Percentiles rank a stretch among this genome's conserved stretches.
phyloP scores from a whole-genome alignment of 2,888 invertebrate species.

The Melolontha melolontha region DNA sequence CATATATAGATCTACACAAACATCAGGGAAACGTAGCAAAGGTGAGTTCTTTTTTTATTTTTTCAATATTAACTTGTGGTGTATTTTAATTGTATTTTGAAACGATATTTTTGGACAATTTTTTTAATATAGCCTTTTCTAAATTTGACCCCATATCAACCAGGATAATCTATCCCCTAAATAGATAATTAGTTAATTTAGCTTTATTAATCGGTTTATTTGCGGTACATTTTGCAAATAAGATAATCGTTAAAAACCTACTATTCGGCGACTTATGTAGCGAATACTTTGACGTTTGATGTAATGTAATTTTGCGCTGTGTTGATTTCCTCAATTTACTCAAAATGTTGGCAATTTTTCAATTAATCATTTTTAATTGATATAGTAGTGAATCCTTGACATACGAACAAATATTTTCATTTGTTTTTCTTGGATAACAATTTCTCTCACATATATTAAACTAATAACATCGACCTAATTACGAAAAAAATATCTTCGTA shows the following conservation, averaged over 20 bases:
- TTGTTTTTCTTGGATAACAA: neutral
- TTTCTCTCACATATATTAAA: neutral
- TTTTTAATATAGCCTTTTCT: neutral
- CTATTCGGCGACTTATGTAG: conserved; percentile 29
- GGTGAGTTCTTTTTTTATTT: conserved; percentile 14
- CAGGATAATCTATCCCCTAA: conserved; percentile 7
- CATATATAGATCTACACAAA: neutral
- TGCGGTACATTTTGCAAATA: conserved; percentile 38
- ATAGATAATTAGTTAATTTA: conserved; percentile 23
- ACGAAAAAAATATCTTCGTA: too few species aligned
- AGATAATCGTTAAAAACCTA: conserved; percentile 39
- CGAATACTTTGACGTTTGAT: conserved; percentile 30
- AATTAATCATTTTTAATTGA: conserved; percentile 32
- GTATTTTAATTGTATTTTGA: too few species aligned
- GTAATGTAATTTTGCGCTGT: conserved; percentile 17
- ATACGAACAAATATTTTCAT: neutral
- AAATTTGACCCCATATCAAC: conserved; percentile 4
- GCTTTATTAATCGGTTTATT: conserved; percentile 32
- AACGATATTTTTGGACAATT: neutral
- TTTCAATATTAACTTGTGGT: too few species aligned
- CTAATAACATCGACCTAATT: neutral
- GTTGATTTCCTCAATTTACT: conserved; percentile 38
- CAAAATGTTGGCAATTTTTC: conserved; percentile 34
- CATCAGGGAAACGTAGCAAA: neutral
- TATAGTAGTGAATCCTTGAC: neutral